These are phyloP conservation scores for Beroe forskalii DNA, from an alignment of 37 sponge, comb jelly and placozoan species.

Conservation along the genomic window DNA sequence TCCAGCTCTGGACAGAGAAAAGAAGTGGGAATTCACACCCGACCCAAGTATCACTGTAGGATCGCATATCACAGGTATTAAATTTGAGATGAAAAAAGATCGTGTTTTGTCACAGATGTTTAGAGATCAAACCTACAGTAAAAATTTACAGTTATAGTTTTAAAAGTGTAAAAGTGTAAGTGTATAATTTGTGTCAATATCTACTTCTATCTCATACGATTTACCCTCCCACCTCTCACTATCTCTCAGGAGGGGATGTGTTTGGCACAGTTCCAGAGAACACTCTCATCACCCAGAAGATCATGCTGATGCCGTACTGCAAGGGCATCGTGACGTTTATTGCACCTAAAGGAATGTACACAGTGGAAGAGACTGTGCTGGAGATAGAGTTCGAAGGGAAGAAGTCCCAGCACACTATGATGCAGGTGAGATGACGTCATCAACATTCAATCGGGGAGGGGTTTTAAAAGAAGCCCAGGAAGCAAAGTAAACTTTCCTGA, in stretches of 20 bases:
- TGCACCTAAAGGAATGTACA: conserved; percentile 85
- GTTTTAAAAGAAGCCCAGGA: too few relatives aligned
- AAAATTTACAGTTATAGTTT: too few relatives aligned
- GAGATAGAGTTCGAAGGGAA: conserved; percentile 96
- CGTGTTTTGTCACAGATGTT: too few relatives aligned
- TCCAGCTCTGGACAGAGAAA: conserved; percentile 70
- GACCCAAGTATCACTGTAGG: conserved; percentile 54
- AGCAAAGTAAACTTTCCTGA: too few relatives aligned
- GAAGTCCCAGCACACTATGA: conserved; percentile 80
- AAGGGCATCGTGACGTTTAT: conserved; percentile 88
- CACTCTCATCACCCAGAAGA: conserved; percentile 80
- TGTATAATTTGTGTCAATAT: too few relatives aligned
- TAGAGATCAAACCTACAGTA: too few relatives aligned
- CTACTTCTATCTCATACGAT: too few relatives aligned
- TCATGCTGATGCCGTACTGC: conserved; percentile 88
- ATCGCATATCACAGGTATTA: conserved; percentile 38
- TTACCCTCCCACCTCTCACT: background rate
- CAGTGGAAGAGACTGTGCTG: conserved; percentile 80
- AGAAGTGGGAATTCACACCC: conserved; percentile 88
- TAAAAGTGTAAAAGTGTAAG: too few relatives aligned
- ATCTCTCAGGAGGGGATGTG: conserved; percentile 85
- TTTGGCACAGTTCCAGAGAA: conserved; percentile 89
- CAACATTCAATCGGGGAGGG: too few relatives aligned
- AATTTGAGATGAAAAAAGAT: too few relatives aligned
- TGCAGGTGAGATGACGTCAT: conserved; percentile 79